Conservation (phyloP, 2,113 vertebrate genomes). For the Chunga burmeisteri region DNA sequence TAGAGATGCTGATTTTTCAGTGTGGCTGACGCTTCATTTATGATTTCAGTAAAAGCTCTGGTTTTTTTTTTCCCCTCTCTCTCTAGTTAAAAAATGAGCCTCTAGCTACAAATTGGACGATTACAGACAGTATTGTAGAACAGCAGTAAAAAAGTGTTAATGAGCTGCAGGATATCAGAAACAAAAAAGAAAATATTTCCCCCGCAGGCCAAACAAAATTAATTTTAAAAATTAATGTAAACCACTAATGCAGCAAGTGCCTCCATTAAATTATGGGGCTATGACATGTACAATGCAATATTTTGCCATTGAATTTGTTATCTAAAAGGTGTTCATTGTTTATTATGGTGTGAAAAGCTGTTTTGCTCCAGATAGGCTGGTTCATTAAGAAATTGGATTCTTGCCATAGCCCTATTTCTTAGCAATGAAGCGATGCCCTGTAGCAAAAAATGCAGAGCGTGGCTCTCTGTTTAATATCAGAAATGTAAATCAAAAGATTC, state of each 20-base stretch:
- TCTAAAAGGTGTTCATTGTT: conserved; percentile 80
- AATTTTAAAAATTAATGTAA: conserved; percentile 85
- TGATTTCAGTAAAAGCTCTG: conserved; percentile 31
- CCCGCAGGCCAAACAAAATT: conserved; percentile 79
- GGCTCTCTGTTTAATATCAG: conserved; percentile 65
- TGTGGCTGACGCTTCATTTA: conserved; percentile 38
- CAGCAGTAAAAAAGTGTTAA: conserved; percentile 74
- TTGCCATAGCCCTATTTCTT: conserved; percentile 70
- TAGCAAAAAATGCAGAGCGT: conserved; percentile 60
- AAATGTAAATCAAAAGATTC: conserved; percentile 70
- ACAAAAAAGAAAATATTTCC: conserved; percentile 74
- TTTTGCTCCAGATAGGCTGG: conserved; percentile 79
- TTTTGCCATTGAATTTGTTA: conserved; percentile 78
- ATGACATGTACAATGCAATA: conserved; percentile 70
- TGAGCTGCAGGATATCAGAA: conserved; percentile 76
- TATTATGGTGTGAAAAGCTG: conserved; percentile 79
- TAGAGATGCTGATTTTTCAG: conserved; percentile 5
- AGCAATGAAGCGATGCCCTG: conserved; percentile 53
- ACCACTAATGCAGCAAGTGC: conserved; percentile 76
- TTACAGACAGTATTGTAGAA: conserved; percentile 64
- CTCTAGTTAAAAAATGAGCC: conserved; percentile 66
- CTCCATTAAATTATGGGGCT: conserved; percentile 74
- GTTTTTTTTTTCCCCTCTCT: background rate
- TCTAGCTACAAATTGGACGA: conserved; percentile 74
- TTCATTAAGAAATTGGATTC: conserved; percentile 81